Evolutionary conservation across 2,888 invertebrate species (phyloP).

Genomic region (Dorcus parallelipipedus): DNA sequence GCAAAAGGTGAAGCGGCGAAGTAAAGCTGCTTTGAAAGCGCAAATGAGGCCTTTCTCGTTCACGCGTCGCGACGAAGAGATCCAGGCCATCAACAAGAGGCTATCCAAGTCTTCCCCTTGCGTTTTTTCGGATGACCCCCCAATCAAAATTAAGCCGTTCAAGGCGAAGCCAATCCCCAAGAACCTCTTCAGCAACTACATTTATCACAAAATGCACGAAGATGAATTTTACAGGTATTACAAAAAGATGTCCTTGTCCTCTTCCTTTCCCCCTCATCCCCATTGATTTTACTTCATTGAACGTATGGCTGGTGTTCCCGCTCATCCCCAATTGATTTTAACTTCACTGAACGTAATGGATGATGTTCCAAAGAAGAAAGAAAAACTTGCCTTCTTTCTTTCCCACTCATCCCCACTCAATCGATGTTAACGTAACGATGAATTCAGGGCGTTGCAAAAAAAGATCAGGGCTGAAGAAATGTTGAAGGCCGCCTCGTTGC

Average conservation of each 20-base stretch:
- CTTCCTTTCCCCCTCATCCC: no score
- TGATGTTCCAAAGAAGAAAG: background rate
- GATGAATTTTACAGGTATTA: conserved; percentile 67
- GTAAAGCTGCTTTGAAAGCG: conserved; percentile 60
- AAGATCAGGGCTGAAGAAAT: conserved; percentile 69
- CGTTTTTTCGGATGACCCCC: conserved; percentile 38
- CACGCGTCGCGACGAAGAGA: conserved; percentile 52
- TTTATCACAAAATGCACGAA: conserved; percentile 68
- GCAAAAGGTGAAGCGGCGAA: conserved; percentile 57
- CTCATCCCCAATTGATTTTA: background rate
- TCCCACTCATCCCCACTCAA: no score
- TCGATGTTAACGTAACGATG: no score
- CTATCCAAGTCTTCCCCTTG: conserved; percentile 46
- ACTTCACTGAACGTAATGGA: background rate
- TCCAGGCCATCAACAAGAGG: conserved; percentile 43
- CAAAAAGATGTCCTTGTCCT: no score
- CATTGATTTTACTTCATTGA: no score
- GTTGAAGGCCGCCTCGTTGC: conserved; percentile 61
- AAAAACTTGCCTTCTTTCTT: no score
- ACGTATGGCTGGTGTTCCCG: no score
- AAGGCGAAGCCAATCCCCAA: conserved; percentile 67
- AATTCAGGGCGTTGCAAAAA: conserved; percentile 58
- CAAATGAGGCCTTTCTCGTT: conserved; percentile 66
- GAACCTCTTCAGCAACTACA: conserved; percentile 66
- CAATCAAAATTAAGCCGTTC: conserved; percentile 56